These are phyloP conservation scores for Coboldia fuscipes DNA, from an alignment of 1,140 invertebrate species.

Conservation along the genomic window DNA sequence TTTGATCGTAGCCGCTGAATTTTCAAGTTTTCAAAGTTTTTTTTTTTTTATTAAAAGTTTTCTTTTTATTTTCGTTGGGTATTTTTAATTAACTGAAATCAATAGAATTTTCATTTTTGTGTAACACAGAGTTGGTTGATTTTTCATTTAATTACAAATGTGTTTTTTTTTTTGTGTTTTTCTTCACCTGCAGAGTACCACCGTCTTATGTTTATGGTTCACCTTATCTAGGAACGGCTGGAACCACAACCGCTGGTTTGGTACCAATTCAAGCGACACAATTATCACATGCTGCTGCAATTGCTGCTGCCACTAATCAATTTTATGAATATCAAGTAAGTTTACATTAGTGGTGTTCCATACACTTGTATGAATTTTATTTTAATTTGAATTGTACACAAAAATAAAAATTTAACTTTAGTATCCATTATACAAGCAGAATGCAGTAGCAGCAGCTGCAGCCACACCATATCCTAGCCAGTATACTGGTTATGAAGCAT, in stretches of 20 bases:
- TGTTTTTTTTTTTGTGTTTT: slow-evolving; percentile 5
- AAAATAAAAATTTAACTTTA: background rate
- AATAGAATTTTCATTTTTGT: background rate
- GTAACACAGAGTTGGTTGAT: background rate
- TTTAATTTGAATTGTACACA: background rate
- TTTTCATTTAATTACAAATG: slow-evolving; percentile 1
- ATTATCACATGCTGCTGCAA: slow-evolving; percentile 44
- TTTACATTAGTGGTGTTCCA: background rate
- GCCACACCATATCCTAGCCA: slow-evolving; percentile 44
- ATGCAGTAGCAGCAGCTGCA: slow-evolving; percentile 28
- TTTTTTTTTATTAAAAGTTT: background rate
- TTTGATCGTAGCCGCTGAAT: too few species aligned
- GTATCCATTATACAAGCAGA: too few species aligned
- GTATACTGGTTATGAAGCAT: slow-evolving; percentile 45
- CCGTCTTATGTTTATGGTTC: slow-evolving; percentile 54
- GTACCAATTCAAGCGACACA: slow-evolving; percentile 37
- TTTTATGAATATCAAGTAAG: slow-evolving; percentile 48
- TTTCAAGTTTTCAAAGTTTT: background rate
- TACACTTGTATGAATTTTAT: background rate
- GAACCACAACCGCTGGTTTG: slow-evolving; percentile 24
- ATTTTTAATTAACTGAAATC: background rate
- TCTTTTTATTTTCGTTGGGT: background rate
- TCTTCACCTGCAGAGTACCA: slow-evolving; percentile 35
- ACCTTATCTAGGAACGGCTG: slow-evolving; percentile 35
- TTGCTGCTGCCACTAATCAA: slow-evolving; percentile 44